These are phyloP conservation scores for Tokudaia tokunoshimensis DNA, from an alignment of 2,797 vertebrate genomes.

Conservation along the genomic window DNA sequence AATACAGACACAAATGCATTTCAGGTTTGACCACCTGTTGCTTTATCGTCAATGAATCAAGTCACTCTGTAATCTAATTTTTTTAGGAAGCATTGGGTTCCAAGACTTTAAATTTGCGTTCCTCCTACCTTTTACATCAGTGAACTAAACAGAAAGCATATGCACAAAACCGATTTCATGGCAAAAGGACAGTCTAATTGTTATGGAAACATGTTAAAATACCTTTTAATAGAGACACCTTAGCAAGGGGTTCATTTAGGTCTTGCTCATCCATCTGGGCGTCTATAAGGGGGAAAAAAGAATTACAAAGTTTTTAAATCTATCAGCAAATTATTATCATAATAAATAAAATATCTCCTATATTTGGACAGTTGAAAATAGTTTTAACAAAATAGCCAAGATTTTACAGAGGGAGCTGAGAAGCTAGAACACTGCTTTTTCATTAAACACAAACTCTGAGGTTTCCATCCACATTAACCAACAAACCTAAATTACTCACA, in stretches of 20 bases:
- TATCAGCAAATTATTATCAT: conserved; percentile 48
- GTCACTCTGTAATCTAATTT: conserved; percentile 47
- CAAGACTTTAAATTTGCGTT: not conserved
- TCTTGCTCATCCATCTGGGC: conserved; percentile 99
- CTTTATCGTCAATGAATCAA: conserved; percentile 1
- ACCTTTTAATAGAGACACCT: conserved; percentile 97
- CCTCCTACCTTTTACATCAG: not conserved
- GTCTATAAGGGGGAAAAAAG: conserved; percentile 88
- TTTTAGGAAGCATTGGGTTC: not conserved
- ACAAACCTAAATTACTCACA: not conserved
- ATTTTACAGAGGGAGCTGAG: conserved; percentile 35
- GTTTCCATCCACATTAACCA: conserved; percentile 11
- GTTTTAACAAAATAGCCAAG: conserved; percentile 49
- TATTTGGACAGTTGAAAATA: conserved; percentile 55
- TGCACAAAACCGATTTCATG: conserved; percentile 28
- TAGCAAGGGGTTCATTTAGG: conserved; percentile 95
- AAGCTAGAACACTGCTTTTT: conserved; percentile 16
- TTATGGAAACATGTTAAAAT: conserved; percentile 77
- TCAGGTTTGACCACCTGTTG: not conserved
- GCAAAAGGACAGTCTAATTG: conserved; percentile 52
- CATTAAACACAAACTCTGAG: conserved; percentile 20
- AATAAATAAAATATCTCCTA: conserved; percentile 31
- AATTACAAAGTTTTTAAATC: conserved; percentile 53
- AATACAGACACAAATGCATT: conserved; percentile 33
- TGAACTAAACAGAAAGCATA: conserved; percentile 58